Base-by-base conservation (phyloP, 2,797 vertebrate genomes). In the Argentina silus region DNA sequence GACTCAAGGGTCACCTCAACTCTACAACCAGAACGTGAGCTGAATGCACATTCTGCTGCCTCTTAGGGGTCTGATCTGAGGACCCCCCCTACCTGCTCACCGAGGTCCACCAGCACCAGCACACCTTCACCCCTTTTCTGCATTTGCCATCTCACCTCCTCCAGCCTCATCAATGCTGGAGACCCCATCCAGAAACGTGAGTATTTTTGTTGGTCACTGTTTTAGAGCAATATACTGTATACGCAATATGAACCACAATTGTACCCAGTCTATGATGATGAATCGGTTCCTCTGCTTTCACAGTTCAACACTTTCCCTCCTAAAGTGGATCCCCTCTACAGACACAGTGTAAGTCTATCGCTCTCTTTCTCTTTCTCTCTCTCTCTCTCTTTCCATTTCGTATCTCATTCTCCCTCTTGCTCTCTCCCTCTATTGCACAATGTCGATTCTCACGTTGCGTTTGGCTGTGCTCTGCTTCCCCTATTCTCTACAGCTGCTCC, bases 101-200 rank as follows among this genome's bases (percentile, higher is more conserved):
- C 8, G 21, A 50, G 43, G 21, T 48, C 8, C 68, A 70, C 8
- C 68, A 61, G 44, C 45, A 61, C 57, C 59, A 62, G 7, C 69
- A 71, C 23, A 68, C 59, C 72, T 82, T 79, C 77, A 27, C 72
- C 9, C 75, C 82, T 15, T 11, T 60, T 71, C 15, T 0, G 14
- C 75, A 21, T 23, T 17, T 11, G 10, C 27, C 17, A 57, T 43
- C 67, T 53, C 42, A 2, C 67, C 76, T 1, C 51, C 69, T 72
- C 51, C 76, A 0, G 51, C 71, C 72, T 51, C 73, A 4, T 0
- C 21, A 0, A 4, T 2, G 21, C 64, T 67, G 68, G 62, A 27
- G 67, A 5, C 64, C 43, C 81, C 62, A 51, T 56, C 75, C 69
- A 74, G 21, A 63, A 42, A 75, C 1, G 85, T 87, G 76, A 83